A percentile compares a stretch with the other conserved stretches of the same genome.
These are phyloP conservation scores for Bradysia coprophila DNA, from an alignment of 1,140 invertebrate genomes.

Conservation along the genomic window DNA sequence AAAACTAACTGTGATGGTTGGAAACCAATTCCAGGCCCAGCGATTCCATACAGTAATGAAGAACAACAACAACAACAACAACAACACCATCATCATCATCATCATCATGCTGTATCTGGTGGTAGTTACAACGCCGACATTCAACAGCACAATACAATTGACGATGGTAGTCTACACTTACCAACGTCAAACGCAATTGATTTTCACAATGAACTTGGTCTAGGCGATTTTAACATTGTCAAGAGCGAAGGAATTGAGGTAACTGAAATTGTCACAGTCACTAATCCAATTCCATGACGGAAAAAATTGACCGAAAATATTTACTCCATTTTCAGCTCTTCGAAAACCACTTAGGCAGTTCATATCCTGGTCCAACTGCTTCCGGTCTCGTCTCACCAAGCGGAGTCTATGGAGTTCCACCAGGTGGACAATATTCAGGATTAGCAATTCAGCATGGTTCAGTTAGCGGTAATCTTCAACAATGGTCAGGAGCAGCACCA, in stretches of 20 bases:
- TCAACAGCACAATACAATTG: neutral
- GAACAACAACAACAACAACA: conserved; percentile 5
- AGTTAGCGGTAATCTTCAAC: conserved; percentile 12
- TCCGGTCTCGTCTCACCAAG: conserved; percentile 31
- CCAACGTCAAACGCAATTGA: neutral
- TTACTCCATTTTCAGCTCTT: no score
- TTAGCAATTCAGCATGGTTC: conserved; percentile 18
- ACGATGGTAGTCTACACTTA: neutral
- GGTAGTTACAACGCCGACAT: neutral
- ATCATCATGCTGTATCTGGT: neutral
- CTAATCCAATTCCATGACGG: no score
- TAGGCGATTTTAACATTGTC: neutral
- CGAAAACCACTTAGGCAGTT: no score
- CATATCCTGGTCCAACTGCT: no score
- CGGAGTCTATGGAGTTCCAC: conserved; percentile 31
- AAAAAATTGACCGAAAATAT: no score
- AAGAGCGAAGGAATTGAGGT: neutral
- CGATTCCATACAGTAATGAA: conserved; percentile 17
- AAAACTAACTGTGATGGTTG: conserved; percentile 54
- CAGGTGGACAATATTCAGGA: conserved; percentile 26
- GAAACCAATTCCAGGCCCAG: conserved; percentile 55
- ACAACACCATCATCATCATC: neutral
- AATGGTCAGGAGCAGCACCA: conserved; percentile 23
- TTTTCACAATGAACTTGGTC: neutral
- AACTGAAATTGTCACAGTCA: neutral